Evolutionary conservation across 2,797 vertebrate species (phyloP), one percentile per base, ranked within the genome.

Genomic region (Lutjanus campechanus): DNA sequence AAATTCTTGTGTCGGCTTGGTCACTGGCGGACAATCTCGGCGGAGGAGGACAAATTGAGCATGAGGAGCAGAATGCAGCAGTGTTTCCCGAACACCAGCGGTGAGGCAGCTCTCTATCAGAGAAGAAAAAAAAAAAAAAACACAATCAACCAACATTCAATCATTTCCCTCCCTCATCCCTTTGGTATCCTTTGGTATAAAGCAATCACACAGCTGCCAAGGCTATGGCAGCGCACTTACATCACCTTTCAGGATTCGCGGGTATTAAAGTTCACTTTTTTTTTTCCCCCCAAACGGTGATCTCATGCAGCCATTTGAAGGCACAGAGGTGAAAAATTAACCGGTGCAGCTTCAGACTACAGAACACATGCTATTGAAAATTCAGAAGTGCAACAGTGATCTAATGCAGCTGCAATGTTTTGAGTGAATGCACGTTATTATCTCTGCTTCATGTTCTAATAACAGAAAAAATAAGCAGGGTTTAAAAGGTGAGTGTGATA

Each of bases 161-260:
- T 84, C 65, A 76, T 75, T 69, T 63, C 43, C 29, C 44, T 55
- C 54, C 62, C 60, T 78, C 72, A 77, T 84, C 70, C 67, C 77
- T 68, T 77, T 73, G 66, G 61, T 75, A 67, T 79, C 66, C 69
- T 68, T 70, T 60, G 65, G 49, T 66, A 65, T 78, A 66, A 72
- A 86, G 83, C 76, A 82, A 85, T 91, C 87, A 73, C 77, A 55
- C 54, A 69, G 58, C 69, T 84, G 79, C 66, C 72, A 46, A 44
- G 61, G 76, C 74, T 53, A n/a, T 79, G 84, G 74, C 82, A 66
- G 59, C 4, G 64, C 76, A 69, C 82, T 85, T 85, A 70, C 81
- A 89, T 89, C 86, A 85, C 78, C 69, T 79, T 76, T 82, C 78
- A 83, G 63, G 69, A 72, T 82, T 79, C 55, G 55, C 20, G 0